Conservation (phyloP, 2,888 invertebrate genomes). For the Patella pellucida region DNA sequence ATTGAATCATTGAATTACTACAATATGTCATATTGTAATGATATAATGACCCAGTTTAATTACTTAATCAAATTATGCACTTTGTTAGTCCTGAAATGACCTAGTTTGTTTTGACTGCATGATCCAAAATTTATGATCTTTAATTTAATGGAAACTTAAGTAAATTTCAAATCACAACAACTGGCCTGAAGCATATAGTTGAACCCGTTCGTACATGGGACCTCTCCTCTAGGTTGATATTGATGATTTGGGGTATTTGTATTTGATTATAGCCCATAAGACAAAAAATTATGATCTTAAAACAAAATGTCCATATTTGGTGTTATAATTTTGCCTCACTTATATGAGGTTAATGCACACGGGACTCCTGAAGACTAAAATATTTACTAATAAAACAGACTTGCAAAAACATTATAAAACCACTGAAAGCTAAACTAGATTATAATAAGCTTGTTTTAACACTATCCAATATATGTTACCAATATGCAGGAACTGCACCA, state of each 20-base stretch:
- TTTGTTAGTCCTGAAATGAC: too few species aligned
- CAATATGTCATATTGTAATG: too few species aligned
- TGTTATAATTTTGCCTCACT: neutral
- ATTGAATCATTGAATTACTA: too few species aligned
- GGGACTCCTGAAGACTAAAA: neutral
- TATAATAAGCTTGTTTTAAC: neutral
- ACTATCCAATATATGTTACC: neutral
- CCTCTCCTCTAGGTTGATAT: too few species aligned
- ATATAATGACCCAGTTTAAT: too few species aligned
- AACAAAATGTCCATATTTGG: neutral
- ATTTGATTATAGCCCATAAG: neutral
- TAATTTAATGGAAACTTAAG: too few species aligned
- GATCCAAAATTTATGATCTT: too few species aligned
- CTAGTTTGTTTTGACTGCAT: too few species aligned
- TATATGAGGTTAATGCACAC: neutral
- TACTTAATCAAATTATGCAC: too few species aligned
- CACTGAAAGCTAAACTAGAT: neutral
- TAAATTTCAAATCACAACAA: too few species aligned
- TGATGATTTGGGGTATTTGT: neutral
- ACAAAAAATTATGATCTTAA: neutral
- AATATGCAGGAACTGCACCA: neutral
- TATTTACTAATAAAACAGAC: neutral
- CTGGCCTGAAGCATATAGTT: too few species aligned
- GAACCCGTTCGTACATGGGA: too few species aligned
- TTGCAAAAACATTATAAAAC: neutral